Percentiles rank a stretch among this genome's conserved stretches.
These are phyloP conservation scores for Xenopus tropicalis DNA, from an alignment of 2,113 vertebrate genomes.

Conservation along the genomic window UCB_Xtro_10.0 CM004445.2:64581001-64581500, in stretches of 20 bases:
- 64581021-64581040: too few species aligned
- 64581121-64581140: too few species aligned
- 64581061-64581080: too few species aligned
- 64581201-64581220: too few species aligned
- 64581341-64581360: conserved; percentile 22
- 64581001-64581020: too few species aligned
- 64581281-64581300: conserved; percentile 29
- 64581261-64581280: conserved; percentile 7
- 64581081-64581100: too few species aligned
- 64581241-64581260: background rate
- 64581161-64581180: too few species aligned
- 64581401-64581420: conserved; percentile 35
- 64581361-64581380: conserved; percentile 37
- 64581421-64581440: conserved; percentile 35
- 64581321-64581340: conserved; percentile 36
- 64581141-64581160: too few species aligned
- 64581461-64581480: background rate
- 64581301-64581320: conserved; percentile 30
- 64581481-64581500: too few species aligned
- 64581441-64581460: conserved; percentile 10
- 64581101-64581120: too few species aligned
- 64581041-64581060: too few species aligned
- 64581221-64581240: background rate
- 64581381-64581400: conserved; percentile 34
- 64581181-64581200: too few species aligned